Evolutionary conservation across 2,797 vertebrate genomes (phyloP).

Genomic region (Tapirus indicus): DNA sequence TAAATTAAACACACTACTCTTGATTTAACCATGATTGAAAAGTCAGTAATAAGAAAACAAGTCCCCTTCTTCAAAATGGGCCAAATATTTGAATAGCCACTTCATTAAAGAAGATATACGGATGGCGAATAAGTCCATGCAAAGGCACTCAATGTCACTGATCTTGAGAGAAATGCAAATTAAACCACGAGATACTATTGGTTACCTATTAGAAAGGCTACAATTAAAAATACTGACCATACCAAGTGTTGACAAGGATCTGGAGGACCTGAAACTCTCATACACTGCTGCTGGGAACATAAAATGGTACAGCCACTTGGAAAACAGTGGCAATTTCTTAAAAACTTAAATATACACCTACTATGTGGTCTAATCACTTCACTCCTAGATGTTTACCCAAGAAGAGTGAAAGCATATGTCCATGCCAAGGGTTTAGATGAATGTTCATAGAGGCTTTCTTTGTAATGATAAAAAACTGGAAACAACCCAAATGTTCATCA

Average conservation of each 20-base stretch:
- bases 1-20: conserved; percentile 1
- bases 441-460: neutral
- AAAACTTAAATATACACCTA: neutral
- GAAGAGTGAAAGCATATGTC: neutral
- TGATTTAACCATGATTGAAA: neutral
- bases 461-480: neutral
- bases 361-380: neutral
- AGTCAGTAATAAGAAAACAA: neutral
- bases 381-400: neutral
- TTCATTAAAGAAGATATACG: neutral
- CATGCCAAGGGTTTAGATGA: neutral
- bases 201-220: neutral
- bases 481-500: neutral
- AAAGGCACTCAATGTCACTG: neutral
- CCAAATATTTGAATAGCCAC: neutral
- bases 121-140: neutral
- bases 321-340: neutral
- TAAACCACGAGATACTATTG: neutral
- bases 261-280: neutral
- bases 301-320: neutral
- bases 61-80: neutral
- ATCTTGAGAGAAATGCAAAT: neutral
- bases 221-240: neutral
- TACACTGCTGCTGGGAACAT: neutral
- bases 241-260: neutral